Percentiles rank a stretch among this genome's conserved stretches.
Conservation (phyloP, 2,797 vertebrate species). For the Catostomus latipinnis region DNA sequence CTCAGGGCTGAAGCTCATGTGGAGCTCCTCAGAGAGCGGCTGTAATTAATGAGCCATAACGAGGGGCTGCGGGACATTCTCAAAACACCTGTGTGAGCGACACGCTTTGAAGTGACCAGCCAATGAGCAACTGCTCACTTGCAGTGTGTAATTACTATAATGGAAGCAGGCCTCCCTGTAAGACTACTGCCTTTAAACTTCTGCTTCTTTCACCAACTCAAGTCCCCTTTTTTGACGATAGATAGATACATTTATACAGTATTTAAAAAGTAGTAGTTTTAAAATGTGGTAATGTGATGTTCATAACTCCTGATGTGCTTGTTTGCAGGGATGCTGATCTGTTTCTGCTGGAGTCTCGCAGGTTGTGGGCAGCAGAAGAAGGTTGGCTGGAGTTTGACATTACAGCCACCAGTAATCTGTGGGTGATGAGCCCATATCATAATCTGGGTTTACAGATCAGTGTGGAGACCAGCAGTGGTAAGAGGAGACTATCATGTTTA, state of each 20-base stretch:
- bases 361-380: slow-evolving; percentile 90
- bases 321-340: slow-evolving; percentile 87
- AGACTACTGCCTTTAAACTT: not conserved
- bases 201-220: slow-evolving; percentile 1
- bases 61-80: slow-evolving; percentile 79
- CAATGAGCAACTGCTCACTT: slow-evolving; percentile 35
- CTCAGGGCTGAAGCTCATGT: slow-evolving; percentile 49
- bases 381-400: slow-evolving; percentile 98
- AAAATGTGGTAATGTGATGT: too few species aligned
- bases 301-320: not conserved
- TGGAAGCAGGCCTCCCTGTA: slow-evolving; percentile 58
- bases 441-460: slow-evolving; percentile 96
- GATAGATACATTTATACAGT: too few species aligned
- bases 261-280: too few species aligned
- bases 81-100: slow-evolving; percentile 84
- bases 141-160: slow-evolving; percentile 75
- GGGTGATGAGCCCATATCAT: slow-evolving; percentile 93
- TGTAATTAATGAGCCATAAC: slow-evolving; percentile 83
- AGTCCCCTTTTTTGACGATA: not conserved
- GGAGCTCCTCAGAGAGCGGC: slow-evolving; percentile 67
- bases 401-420: slow-evolving; percentile 96
- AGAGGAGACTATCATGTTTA: slow-evolving; percentile 54
- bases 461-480: slow-evolving; percentile 90
- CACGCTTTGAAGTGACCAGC: slow-evolving; percentile 76
- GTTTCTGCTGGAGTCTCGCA: slow-evolving; percentile 90